Conservation (phyloP, 1,140 invertebrate genomes). For the Stegodyphus dumicola region DNA sequence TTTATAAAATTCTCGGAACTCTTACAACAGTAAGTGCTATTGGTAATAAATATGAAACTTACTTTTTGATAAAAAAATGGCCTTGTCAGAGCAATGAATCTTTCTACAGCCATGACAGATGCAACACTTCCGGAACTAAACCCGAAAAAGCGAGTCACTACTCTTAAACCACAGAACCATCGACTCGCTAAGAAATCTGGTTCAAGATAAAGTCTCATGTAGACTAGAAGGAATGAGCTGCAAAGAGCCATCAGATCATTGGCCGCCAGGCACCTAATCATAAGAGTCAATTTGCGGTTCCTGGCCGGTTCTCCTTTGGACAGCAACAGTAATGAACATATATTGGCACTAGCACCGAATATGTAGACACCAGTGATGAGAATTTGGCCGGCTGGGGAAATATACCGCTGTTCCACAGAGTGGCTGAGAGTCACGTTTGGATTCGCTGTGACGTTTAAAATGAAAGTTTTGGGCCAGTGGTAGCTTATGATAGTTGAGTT, state of each 20-base stretch:
- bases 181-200: constrained; percentile 31
- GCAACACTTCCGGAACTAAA: constrained; percentile 87
- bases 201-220: constrained; percentile 70
- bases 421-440: too few species aligned
- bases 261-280: constrained; percentile 77
- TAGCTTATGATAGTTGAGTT: too few species aligned
- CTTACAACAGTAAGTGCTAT: too few species aligned
- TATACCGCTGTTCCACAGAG: constrained; percentile 6
- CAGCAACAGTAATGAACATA: constrained; percentile 65
- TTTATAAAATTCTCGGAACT: too few species aligned
- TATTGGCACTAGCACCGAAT: constrained; percentile 41
- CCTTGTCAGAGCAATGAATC: constrained; percentile 84
- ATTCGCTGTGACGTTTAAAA: too few species aligned
- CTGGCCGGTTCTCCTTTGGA: constrained; percentile 64
- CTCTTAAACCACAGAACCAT: constrained; percentile 75
- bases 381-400: constrained; percentile 24
- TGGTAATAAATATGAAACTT: constrained; percentile 62
- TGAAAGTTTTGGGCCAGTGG: too few species aligned
- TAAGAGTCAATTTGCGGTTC: constrained; percentile 82
- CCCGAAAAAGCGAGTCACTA: constrained; percentile 83
- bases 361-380: constrained; percentile 46
- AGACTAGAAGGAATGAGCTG: constrained; percentile 72
- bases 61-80: constrained; percentile 91
- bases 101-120: constrained; percentile 85
- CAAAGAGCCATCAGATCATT: constrained; percentile 80